Evolutionary conservation across 2,113 vertebrate genomes (phyloP).

Genomic region (Lophotis ruficrista): DNA sequence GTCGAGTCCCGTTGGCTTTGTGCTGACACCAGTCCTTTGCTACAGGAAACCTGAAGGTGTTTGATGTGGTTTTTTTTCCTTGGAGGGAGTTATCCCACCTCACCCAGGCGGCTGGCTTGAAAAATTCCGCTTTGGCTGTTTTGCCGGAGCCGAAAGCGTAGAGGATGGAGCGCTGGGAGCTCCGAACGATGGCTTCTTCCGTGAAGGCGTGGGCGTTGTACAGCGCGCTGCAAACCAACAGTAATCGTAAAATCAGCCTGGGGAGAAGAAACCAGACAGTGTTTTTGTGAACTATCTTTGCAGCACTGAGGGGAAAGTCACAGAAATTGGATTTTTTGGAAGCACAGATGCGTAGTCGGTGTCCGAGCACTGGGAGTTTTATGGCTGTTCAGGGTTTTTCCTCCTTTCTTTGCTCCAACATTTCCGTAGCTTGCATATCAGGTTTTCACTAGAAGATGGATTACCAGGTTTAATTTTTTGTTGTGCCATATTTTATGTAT

Average conservation of each 20-base stretch:
- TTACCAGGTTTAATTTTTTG: background rate
- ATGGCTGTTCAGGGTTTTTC: background rate
- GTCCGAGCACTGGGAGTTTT: background rate
- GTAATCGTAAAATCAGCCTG: accelerated
- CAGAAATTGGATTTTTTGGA: background rate
- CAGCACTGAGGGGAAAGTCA: background rate
- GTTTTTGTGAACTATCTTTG: slow-evolving; percentile 46
- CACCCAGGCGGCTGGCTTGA: background rate
- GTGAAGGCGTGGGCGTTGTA: background rate
- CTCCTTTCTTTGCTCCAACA: background rate
- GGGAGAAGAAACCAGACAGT: background rate
- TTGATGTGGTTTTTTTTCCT: background rate
- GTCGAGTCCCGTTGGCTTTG: accelerated
- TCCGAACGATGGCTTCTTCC: accelerated
- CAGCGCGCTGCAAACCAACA: background rate
- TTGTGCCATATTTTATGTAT: slow-evolving; percentile 29
- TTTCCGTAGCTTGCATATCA: background rate
- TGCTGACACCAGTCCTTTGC: background rate
- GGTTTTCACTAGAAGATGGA: background rate
- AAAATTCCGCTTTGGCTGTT: background rate
- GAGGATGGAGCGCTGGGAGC: background rate
- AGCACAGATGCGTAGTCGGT: background rate
- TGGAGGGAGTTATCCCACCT: background rate
- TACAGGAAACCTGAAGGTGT: accelerated
- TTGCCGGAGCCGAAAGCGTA: background rate